phyloP scores from a whole-genome alignment of 2,113 vertebrate species.

The Phyllostomus hastatus region DNA sequence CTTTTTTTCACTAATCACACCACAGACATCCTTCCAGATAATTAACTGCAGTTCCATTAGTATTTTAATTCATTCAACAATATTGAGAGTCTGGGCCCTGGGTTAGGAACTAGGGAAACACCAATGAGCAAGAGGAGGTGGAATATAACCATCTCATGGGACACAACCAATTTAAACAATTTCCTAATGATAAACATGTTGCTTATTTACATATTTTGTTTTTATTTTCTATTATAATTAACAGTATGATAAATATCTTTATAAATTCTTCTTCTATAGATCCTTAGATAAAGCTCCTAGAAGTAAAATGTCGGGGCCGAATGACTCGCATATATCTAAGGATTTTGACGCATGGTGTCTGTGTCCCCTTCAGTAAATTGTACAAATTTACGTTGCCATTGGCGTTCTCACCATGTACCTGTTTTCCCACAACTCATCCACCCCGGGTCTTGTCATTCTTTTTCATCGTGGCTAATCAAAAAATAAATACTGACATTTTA shows the following conservation, averaged over 20 bases:
- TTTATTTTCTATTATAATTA: neutral
- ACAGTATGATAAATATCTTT: neutral
- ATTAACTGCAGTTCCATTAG: neutral
- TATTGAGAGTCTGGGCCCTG: neutral
- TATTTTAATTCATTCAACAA: neutral
- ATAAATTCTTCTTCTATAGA: neutral
- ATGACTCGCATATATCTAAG: neutral
- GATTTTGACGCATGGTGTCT: neutral
- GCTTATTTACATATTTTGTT: neutral
- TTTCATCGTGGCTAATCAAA: neutral
- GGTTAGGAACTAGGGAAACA: neutral
- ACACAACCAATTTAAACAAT: neutral
- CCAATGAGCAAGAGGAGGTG: neutral
- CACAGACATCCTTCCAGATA: neutral
- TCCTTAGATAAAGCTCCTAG: neutral
- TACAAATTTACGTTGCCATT: neutral
- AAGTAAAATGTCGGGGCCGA: neutral
- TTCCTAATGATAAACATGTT: neutral
- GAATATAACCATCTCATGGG: neutral
- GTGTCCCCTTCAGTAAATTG: neutral
- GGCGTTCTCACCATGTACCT: no score
- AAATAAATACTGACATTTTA: neutral
- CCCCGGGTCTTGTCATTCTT: neutral
- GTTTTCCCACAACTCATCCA: neutral
- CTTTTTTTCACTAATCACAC: neutral